These are phyloP conservation scores for Dreissena polymorpha DNA, from an alignment of 1,140 invertebrate genomes.

Conservation along the genomic window DNA sequence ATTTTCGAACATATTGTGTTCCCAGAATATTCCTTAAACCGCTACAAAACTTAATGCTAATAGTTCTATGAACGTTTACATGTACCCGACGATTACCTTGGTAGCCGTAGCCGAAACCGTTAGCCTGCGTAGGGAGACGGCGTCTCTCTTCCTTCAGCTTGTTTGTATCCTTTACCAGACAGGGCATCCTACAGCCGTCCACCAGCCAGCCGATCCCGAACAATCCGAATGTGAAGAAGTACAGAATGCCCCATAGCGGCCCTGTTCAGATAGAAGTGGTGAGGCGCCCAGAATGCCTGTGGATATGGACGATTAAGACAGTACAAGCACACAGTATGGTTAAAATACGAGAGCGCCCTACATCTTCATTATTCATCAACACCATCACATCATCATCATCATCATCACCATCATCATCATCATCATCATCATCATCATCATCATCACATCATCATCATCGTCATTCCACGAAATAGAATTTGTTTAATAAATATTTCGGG, in stretches of 20 bases:
- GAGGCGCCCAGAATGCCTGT: constrained; percentile 28
- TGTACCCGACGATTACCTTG: not conserved
- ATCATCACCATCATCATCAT: constrained; percentile 2
- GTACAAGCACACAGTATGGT: not conserved
- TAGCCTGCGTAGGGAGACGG: not conserved
- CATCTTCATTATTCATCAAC: too few relatives aligned
- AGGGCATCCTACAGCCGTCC: constrained; percentile 61
- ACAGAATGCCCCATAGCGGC: constrained; percentile 65
- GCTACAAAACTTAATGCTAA: too few relatives aligned
- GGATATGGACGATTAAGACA: not conserved
- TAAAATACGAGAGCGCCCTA: not conserved
- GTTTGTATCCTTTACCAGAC: constrained; percentile 34
- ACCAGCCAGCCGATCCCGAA: constrained; percentile 71
- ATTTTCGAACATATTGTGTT: too few relatives aligned
- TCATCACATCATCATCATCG: not conserved
- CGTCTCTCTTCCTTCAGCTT: constrained; percentile 29
- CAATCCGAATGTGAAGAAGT: constrained; percentile 69
- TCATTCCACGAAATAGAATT: not conserved
- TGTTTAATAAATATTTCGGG: too few relatives aligned
- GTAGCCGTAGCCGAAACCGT: not conserved
- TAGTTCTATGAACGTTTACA: not conserved
- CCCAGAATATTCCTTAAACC: too few relatives aligned
- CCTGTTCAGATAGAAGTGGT: constrained; percentile 68
- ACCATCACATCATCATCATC: not conserved
- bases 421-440: not conserved